These are phyloP conservation scores for Tyto alba DNA, from an alignment of 2,113 vertebrate genomes.

Conservation along the genomic window DNA sequence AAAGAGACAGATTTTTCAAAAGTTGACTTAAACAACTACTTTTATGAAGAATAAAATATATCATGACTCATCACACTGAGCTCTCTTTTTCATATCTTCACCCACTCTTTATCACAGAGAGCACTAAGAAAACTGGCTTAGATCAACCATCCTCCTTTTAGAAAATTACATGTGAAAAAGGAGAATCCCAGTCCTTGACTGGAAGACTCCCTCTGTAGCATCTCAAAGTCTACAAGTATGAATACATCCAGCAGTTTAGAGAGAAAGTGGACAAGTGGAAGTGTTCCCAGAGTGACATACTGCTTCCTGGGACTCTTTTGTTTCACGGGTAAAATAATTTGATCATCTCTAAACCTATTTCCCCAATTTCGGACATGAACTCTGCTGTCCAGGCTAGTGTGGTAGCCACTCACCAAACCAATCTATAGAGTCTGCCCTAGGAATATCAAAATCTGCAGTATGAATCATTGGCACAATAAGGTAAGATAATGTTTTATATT, in stretches of 20 bases:
- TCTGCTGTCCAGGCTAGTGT: rapidly evolving
- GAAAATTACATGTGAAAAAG: not conserved
- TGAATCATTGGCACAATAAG: not conserved
- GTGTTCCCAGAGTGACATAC: not conserved
- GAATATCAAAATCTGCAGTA: not conserved
- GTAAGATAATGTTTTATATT: not conserved
- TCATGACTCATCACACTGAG: not conserved
- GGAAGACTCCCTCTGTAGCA: not conserved
- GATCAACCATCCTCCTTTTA: not conserved
- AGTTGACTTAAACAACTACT: not conserved
- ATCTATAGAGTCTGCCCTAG: not conserved
- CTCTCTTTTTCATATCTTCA: not conserved
- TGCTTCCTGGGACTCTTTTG: not conserved
- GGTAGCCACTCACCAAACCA: not conserved
- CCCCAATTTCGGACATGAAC: not conserved
- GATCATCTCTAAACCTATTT: not conserved
- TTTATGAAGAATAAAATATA: not conserved
- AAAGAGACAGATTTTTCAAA: not conserved
- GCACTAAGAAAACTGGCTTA: not conserved
- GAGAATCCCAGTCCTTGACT: not conserved
- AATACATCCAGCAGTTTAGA: not conserved
- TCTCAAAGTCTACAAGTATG: not conserved
- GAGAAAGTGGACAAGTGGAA: not conserved
- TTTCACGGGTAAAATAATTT: not conserved
- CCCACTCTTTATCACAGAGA: not conserved